Base-by-base conservation (phyloP, 2,888 invertebrate genomes). In the Synergus itoensis region DNA sequence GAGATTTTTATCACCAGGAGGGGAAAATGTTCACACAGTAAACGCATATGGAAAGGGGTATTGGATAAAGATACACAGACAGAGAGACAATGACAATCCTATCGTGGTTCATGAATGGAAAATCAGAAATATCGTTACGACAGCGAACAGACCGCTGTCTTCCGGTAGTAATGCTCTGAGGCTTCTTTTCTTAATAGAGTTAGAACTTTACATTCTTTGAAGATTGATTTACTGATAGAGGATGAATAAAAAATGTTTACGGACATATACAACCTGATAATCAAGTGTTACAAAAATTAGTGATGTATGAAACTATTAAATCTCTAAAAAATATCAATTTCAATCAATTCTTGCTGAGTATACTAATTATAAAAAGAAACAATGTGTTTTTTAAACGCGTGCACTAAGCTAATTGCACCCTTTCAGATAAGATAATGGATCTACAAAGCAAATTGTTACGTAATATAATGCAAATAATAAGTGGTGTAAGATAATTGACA, bases 101-200 rank as follows among this genome's bases (percentile, higher is more conserved):
- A 90, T 90, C 90, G 89, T 85, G 86, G 87, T 86, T 87, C 87
- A 85, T 87, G 88, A 88, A 89, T 88, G 88, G 87, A 88, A 89
- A 89, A 89, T 88, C 87, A 87, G 88, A 87, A 89, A 88, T 87
- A 88, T 86, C 86, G 87, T 88, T 88, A 86, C 88, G 86, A 83
- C 84, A 36, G 36, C 36, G 36, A 36, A 5, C 88, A 87, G 87
- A 85, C 85, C 87, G 86, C 84, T 82, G 82, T 85, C 87, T 89
- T 89, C 89, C 89, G 89, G 86, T 84, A 85, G 83, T 81, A 83
- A 86, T 84, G 76, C 76, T 80, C 79, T 81, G 81, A 78, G 67
- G 79, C 78, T 79, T 78, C 65, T 65, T 65, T 65, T 65, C 41
- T 43, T 65, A 41, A 11, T 41, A 21, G 16, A 41, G 41, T 41